Conservation (phyloP, 2,113 vertebrate species). For the Macrotus californicus region DNA sequence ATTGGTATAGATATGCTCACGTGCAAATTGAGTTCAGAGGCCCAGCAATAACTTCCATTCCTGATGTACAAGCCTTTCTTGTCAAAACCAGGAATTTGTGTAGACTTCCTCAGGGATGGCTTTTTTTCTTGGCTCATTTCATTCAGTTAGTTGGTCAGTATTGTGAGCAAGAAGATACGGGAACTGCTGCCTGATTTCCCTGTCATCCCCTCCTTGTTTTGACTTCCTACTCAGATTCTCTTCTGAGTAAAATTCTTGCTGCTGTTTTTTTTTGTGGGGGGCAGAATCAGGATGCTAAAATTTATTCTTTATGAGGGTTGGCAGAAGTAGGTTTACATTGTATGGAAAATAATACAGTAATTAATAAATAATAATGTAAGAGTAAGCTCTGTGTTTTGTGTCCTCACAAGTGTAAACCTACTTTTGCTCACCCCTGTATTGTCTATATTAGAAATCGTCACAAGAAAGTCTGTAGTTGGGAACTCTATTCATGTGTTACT, state of each 20-base stretch:
- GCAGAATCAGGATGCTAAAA: not conserved
- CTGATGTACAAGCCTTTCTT: not conserved
- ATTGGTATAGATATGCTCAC: not conserved
- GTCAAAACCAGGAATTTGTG: not conserved
- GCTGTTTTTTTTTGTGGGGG: not conserved
- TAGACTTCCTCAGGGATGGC: not conserved
- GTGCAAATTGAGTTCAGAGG: not conserved
- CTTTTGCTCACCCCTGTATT: not conserved
- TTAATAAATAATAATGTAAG: not conserved
- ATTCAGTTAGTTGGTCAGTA: not conserved
- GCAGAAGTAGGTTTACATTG: not conserved
- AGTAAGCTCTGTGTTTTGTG: not conserved
- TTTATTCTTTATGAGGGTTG: not conserved
- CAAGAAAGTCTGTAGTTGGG: not conserved
- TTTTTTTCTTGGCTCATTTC: not conserved
- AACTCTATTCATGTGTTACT: not conserved
- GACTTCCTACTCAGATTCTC: not conserved
- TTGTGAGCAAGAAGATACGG: not conserved
- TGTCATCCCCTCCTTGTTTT: not conserved
- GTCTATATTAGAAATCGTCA: not conserved
- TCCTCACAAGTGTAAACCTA: not conserved
- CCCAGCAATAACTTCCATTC: not conserved
- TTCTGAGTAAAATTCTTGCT: constrained; percentile 17
- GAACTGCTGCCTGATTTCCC: not conserved
- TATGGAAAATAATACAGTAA: not conserved